Evolutionary conservation across 2,797 vertebrate species (phyloP).

Genomic region (Chiloscyllium punctatum): DNA sequence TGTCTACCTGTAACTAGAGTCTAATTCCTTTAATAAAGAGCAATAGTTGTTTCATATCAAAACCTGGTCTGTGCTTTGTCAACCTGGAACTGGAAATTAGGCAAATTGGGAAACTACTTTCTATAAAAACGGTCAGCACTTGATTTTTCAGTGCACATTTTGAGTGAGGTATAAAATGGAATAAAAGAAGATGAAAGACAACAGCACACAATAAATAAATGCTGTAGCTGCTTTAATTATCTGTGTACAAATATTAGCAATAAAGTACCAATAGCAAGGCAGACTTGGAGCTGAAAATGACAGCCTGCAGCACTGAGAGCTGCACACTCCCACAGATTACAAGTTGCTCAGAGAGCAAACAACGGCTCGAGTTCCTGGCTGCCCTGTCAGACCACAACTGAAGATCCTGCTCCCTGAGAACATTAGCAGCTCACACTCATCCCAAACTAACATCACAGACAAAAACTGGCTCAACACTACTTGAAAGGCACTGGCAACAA

Average conservation of each 20-base stretch:
- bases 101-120: no score
- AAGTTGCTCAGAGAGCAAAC: background rate
- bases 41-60: no score
- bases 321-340: background rate
- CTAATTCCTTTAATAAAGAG: no score
- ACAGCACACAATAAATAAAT: background rate
- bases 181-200: background rate
- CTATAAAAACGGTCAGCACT: background rate
- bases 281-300: background rate
- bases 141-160: no score
- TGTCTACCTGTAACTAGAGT: no score
- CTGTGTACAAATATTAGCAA: background rate
- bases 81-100: no score
- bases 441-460: background rate
- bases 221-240: slow-evolving; percentile 18
- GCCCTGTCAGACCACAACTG: background rate
- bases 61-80: no score
- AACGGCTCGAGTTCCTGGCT: background rate
- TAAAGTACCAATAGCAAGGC: slow-evolving; percentile 4
- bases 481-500: background rate
- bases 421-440: background rate
- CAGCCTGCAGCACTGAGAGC: background rate
- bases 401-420: background rate
- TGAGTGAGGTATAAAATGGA: background rate
- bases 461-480: background rate